phyloP scores from a whole-genome alignment of 2,888 invertebrate species.

The Eubasilissa splendida region DNA sequence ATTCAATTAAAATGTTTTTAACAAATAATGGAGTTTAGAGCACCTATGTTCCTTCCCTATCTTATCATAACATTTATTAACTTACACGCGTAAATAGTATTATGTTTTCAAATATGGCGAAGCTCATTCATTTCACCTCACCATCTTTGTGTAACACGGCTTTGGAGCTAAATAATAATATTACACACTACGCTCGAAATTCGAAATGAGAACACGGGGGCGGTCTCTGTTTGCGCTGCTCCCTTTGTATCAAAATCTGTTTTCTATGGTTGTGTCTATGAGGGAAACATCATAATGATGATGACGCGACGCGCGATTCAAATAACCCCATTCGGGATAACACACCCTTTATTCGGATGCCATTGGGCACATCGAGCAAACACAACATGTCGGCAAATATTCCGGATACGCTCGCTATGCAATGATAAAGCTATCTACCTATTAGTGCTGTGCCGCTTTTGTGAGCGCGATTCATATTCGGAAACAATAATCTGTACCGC shows the following conservation, averaged over 20 bases:
- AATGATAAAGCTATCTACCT: constrained; percentile 17
- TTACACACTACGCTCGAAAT: constrained; percentile 3
- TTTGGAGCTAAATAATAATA: background rate
- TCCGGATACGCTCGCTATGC: constrained; percentile 42
- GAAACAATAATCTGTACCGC: constrained; percentile 35
- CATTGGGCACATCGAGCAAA: constrained; percentile 41
- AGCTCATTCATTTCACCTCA: too few species aligned
- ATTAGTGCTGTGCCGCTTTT: constrained; percentile 18
- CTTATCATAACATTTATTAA: too few species aligned
- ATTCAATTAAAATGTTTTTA: too few species aligned
- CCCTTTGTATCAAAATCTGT: constrained; percentile 48
- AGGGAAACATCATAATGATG: constrained; percentile 33
- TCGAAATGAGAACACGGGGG: constrained; percentile 17
- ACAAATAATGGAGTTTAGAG: too few species aligned
- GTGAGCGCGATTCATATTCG: constrained; percentile 33
- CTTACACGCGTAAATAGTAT: too few species aligned
- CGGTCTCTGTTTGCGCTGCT: constrained; percentile 38
- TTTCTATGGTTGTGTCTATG: constrained; percentile 41
- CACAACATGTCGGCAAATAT: constrained; percentile 40
- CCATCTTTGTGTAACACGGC: background rate
- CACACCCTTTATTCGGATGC: constrained; percentile 47
- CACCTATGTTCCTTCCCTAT: too few species aligned
- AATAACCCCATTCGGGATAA: constrained; percentile 53
- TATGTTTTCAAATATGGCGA: too few species aligned
- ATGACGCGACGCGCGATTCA: constrained; percentile 46